These are phyloP conservation scores for Threskiornis aethiopicus DNA, from an alignment of 2,797 vertebrate genomes.

Conservation along the genomic window DNA sequence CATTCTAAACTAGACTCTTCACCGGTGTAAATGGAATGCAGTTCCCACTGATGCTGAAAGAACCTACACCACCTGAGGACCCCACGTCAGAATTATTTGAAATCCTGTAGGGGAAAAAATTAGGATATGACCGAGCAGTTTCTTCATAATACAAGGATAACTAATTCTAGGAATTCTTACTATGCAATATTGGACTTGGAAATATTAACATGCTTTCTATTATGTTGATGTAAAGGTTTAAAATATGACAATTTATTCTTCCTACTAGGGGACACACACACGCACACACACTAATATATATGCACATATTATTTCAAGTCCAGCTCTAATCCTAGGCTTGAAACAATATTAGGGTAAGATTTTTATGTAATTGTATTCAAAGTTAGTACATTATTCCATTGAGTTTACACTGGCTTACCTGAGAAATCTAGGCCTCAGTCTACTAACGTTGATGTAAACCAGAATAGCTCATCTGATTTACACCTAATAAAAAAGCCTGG, in stretches of 20 bases:
- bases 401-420: background rate
- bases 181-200: background rate
- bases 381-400: background rate
- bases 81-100: background rate
- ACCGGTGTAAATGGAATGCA: background rate
- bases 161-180: background rate
- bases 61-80: background rate
- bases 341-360: background rate
- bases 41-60: background rate
- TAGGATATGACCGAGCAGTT: background rate
- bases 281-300: too few species aligned
- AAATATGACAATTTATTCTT: background rate
- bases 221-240: background rate
- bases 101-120: background rate
- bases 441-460: background rate
- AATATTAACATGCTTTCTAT: background rate
- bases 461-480: slow-evolving; percentile 4
- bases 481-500: background rate
- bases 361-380: background rate
- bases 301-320: background rate
- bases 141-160: background rate
- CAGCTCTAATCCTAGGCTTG: background rate
- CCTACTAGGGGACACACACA: background rate
- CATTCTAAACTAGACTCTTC: background rate
- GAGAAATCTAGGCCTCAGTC: background rate